Evolutionary conservation across 2,888 invertebrate genomes (phyloP), one percentile per base, ranked within the genome.

Genomic region (Tenthredo notha): DNA sequence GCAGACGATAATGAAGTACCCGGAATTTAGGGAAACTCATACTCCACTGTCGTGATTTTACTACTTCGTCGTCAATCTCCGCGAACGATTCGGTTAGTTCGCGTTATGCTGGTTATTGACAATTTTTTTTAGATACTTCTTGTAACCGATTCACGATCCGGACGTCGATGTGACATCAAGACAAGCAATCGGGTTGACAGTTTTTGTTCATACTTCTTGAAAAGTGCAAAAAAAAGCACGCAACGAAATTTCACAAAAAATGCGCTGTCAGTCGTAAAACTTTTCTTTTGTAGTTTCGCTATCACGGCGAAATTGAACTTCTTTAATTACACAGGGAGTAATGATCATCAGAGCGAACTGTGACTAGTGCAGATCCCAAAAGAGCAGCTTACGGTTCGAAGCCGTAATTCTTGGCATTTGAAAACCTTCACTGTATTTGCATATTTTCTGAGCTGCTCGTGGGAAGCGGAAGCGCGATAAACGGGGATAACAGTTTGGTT

Each of bases 1-100:
- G 25, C 83, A 70, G 83, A n/a, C 83, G 83, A 47, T 83, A 67
- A 83, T 67, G 83, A 83, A 83, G 83, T 47, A 67, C 83, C 7
- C 37, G 80, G 61, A 61, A 80, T 80, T 65, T 25, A 29, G 80
- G 43, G 80, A 33, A 61, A 40, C 15, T 25, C 12, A 21, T 40
- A 25, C 43, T 40, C 10, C n/a, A 25, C 61, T 9, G 10, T n/a
- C 21, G 40, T 80, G 80, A 80, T 43, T 33, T 74, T 29, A 21
- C 77, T 29, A 75, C 75, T 29, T 37, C 78, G 78, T 29, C 58
- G 10, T 33, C 58, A 33, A 18, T 50, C 37, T 33, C 7, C 58
- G 29, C n/a, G 58, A 43, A 82, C 65, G 12, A 80, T 50, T 65
- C 21, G 82, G 82, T 82, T 15, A 65, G 82, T 65, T 65, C 61